Conservation (phyloP, 2,888 invertebrate species). For the Drosophila nr. perissopoda region DNA sequence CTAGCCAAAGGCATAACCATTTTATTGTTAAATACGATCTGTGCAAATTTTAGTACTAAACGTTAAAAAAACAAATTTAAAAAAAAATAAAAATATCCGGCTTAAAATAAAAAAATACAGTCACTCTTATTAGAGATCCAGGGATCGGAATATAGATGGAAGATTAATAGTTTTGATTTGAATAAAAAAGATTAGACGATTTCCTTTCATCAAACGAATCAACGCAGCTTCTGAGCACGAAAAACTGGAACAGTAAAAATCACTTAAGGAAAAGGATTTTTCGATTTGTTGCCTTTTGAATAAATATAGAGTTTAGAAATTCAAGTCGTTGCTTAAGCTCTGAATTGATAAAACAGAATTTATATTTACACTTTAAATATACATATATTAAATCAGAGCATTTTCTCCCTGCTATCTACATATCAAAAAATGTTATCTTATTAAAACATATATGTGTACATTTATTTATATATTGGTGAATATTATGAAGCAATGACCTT, state of each 20-base stretch:
- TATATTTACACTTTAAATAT: background rate
- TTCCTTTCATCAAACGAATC: background rate
- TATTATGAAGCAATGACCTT: too few relatives aligned
- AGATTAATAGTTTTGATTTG: background rate
- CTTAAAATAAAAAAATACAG: background rate
- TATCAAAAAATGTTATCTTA: background rate
- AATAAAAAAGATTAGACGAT: background rate
- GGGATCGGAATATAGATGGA: background rate
- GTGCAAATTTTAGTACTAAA: background rate
- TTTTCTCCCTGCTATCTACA: background rate
- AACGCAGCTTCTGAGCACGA: too few relatives aligned
- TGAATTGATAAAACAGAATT: background rate
- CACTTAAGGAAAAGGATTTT: background rate
- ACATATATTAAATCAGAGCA: background rate
- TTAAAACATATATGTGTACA: background rate
- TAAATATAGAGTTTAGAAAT: background rate
- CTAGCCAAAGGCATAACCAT: background rate
- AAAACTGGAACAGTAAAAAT: background rate
- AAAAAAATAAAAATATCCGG: background rate
- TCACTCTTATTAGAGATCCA: background rate
- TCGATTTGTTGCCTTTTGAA: background rate
- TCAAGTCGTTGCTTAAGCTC: background rate
- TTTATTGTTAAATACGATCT: conserved; percentile 7
- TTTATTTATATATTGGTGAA: too few relatives aligned
- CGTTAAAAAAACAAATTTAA: background rate